phyloP scores from a whole-genome alignment of 92 coral and sea anemone genomes.

The Palythoa caribaeorum region DNA sequence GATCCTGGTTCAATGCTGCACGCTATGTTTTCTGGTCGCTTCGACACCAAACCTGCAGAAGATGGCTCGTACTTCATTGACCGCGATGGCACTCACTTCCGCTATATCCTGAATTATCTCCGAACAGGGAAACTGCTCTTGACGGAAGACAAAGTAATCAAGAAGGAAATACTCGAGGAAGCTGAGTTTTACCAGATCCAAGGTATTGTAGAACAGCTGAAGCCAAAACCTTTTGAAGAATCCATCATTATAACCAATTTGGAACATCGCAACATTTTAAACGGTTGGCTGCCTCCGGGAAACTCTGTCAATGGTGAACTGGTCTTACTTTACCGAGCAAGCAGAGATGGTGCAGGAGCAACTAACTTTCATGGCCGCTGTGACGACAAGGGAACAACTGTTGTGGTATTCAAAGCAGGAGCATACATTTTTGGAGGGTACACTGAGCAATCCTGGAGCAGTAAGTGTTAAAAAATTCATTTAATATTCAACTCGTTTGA shows the following conservation, averaged over 20 bases:
- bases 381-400: conserved; percentile 34
- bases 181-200: conserved; percentile 77
- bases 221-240: conserved; percentile 18
- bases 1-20: conserved; percentile 67
- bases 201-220: conserved; percentile 55
- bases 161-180: conserved; percentile 56
- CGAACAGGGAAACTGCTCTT: conserved; percentile 71
- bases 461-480: neutral
- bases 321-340: conserved; percentile 1
- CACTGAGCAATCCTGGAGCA: conserved; percentile 27
- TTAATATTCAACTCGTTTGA: neutral
- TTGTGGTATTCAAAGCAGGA: neutral
- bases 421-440: conserved; percentile 27
- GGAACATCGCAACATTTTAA: neutral
- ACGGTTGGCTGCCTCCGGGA: neutral
- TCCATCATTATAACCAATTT: neutral
- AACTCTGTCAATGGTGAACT: neutral
- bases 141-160: conserved; percentile 55
- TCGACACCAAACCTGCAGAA: conserved; percentile 64
- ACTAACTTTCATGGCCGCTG: conserved; percentile 32
- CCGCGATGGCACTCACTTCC: conserved; percentile 76
- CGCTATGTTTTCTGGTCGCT: conserved; percentile 63
- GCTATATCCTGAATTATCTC: conserved; percentile 68
- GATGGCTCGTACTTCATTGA: conserved; percentile 73
- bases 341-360: conserved; percentile 20